A percentile compares a stretch with the other conserved stretches of the same genome.
Conservation (phyloP, 2,113 vertebrate genomes). For the Hyperoodon ampullatus region DNA sequence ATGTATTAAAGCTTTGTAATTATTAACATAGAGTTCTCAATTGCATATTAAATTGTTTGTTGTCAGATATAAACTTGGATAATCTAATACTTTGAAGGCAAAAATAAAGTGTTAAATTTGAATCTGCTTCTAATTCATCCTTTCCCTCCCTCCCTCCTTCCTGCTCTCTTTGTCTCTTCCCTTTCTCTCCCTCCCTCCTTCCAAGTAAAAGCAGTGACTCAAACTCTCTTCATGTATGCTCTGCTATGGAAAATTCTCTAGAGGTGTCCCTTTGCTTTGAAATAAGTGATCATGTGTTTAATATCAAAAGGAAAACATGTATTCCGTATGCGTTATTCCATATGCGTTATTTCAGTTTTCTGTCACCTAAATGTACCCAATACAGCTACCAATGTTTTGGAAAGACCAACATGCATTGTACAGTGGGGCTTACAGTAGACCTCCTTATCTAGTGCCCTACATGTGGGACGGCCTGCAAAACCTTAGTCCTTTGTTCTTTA, state of each 20-base stretch:
- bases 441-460: background rate
- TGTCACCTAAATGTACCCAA: background rate
- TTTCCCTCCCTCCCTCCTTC: background rate
- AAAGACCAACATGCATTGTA: background rate
- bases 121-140: background rate
- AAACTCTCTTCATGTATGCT: background rate
- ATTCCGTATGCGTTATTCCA: background rate
- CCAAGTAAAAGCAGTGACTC: background rate
- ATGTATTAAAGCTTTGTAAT: background rate
- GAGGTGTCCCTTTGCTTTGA: slow-evolving; percentile 1
- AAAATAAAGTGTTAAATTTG: background rate
- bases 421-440: background rate
- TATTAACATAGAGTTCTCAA: slow-evolving; percentile 22
- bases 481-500: background rate
- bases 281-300: background rate
- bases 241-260: background rate
- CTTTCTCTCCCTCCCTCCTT: background rate
- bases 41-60: background rate
- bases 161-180: background rate
- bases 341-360: background rate
- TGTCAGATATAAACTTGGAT: background rate
- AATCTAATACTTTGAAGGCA: background rate
- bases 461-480: background rate
- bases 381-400: background rate
- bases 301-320: background rate